A percentile compares a stretch with the other conserved stretches of the same genome.
These are phyloP conservation scores for Drosophila diplacantha DNA, from an alignment of 2,888 invertebrate species.

Conservation along the genomic window DNA sequence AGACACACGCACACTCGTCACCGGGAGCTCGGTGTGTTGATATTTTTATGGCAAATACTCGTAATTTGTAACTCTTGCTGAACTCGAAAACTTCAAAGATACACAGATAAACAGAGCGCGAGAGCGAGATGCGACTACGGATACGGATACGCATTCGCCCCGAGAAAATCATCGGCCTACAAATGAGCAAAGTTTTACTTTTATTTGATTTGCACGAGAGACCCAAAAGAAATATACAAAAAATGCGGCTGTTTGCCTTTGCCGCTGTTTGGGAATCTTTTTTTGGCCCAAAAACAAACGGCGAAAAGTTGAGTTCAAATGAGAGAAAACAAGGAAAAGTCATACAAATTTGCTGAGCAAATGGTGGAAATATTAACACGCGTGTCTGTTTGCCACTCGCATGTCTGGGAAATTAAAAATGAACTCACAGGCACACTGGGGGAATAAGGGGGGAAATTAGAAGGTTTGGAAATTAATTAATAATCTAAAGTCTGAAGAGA, in stretches of 20 bases:
- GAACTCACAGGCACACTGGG: constrained; percentile 43
- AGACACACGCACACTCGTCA: constrained; percentile 15
- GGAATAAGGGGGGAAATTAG: background rate
- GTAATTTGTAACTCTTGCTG: constrained; percentile 56
- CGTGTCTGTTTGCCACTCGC: constrained; percentile 44
- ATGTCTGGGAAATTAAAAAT: constrained; percentile 58
- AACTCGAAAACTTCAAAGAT: constrained; percentile 38
- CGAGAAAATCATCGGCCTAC: constrained; percentile 31
- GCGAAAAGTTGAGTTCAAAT: constrained; percentile 53
- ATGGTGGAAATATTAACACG: constrained; percentile 62
- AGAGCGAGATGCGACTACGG: constrained; percentile 29
- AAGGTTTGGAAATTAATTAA: background rate
- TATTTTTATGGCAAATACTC: constrained; percentile 55
- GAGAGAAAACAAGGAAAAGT: constrained; percentile 43
- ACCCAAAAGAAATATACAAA: constrained; percentile 14
- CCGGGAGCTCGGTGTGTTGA: constrained; percentile 51
- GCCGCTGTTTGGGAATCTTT: constrained; percentile 6
- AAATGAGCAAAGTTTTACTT: constrained; percentile 69
- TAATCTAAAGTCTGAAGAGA: fast-evolving
- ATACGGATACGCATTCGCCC: constrained; percentile 39
- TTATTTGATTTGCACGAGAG: constrained; percentile 53
- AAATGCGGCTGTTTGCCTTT: constrained; percentile 18
- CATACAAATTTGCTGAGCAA: constrained; percentile 46
- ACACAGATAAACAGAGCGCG: constrained; percentile 7
- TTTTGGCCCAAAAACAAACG: constrained; percentile 39